Evolutionary conservation across 2,888 invertebrate species (phyloP).

Genomic region (Troides aeacus): DNA sequence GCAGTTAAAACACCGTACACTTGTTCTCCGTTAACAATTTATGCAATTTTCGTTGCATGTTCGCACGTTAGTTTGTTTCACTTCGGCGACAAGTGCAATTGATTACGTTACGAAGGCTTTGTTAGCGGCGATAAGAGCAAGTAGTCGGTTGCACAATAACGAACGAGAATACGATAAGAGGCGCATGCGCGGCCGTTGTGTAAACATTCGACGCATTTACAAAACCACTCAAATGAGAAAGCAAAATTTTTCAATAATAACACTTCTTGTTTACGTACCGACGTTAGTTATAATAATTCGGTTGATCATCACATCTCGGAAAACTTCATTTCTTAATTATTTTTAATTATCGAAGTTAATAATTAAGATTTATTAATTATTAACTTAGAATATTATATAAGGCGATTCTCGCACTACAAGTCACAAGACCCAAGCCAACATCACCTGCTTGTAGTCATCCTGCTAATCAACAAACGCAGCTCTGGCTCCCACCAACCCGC

Average conservation of each 20-base stretch:
- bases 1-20: too few relatives aligned
- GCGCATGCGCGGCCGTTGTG: conserved; percentile 30
- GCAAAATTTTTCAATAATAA: neutral
- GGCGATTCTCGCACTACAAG: too few relatives aligned
- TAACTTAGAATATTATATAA: too few relatives aligned
- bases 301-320: neutral
- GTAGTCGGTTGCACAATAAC: conserved; percentile 42
- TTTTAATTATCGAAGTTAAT: too few relatives aligned
- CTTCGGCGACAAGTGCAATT: conserved; percentile 32
- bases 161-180: conserved; percentile 43
- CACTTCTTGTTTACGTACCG: neutral
- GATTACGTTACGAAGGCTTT: conserved; percentile 40
- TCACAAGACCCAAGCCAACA: too few relatives aligned
- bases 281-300: neutral
- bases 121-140: conserved; percentile 40
- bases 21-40: neutral
- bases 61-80: conserved; percentile 22
- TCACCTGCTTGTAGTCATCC: too few relatives aligned
- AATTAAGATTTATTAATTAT: too few relatives aligned
- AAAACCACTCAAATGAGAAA: conserved; percentile 24
- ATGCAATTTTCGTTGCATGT: conserved; percentile 16
- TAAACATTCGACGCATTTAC: conserved; percentile 31
- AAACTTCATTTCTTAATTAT: too few relatives aligned
- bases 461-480: too few relatives aligned
- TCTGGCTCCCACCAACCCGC: too few relatives aligned